Percentiles rank a stretch among this genome's conserved stretches.
Evolutionary conservation across 1,140 invertebrate genomes (phyloP).

Genomic region (Hyles vespertilio): DNA sequence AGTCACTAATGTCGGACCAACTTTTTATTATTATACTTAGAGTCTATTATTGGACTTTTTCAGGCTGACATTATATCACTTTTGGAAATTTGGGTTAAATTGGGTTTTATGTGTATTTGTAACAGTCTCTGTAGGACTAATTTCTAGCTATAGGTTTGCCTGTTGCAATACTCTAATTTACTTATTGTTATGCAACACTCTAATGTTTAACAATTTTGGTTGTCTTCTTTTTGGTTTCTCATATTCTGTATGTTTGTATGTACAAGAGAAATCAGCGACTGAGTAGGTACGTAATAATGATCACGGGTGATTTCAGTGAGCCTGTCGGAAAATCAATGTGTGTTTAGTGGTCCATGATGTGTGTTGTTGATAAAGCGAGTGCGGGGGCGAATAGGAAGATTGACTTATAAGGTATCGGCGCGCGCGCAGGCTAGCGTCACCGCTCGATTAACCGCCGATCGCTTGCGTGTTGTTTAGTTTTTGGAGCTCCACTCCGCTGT

Average conservation of each 20-base stretch:
- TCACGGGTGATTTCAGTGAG: too few species aligned
- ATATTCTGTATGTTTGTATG: too few species aligned
- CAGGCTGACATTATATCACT: not conserved
- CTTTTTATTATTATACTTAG: not conserved
- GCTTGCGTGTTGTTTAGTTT: conserved; percentile 37
- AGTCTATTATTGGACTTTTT: not conserved
- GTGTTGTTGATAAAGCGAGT: conserved; percentile 28
- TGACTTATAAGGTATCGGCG: conserved; percentile 56
- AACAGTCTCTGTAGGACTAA: too few species aligned
- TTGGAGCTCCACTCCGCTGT: conserved; percentile 48
- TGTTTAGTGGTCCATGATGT: conserved; percentile 25
- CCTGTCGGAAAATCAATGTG: conserved; percentile 30
- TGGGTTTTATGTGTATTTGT: too few species aligned
- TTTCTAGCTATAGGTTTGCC: too few species aligned
- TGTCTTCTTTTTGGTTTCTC: too few species aligned
- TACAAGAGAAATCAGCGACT: too few species aligned
- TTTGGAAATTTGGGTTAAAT: too few species aligned
- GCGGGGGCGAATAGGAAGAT: conserved; percentile 69
- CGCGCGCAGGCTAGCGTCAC: conserved; percentile 52
- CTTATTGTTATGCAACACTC: not conserved
- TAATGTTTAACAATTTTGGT: too few species aligned
- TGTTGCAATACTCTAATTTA: not conserved
- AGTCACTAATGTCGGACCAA: too few species aligned
- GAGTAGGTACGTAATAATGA: too few species aligned
- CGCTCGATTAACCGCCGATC: conserved; percentile 53